Percentiles rank a stretch among this genome's conserved stretches.
phyloP scores from a whole-genome alignment of 2,113 vertebrate species.

The Thunnus thynnus region DNA sequence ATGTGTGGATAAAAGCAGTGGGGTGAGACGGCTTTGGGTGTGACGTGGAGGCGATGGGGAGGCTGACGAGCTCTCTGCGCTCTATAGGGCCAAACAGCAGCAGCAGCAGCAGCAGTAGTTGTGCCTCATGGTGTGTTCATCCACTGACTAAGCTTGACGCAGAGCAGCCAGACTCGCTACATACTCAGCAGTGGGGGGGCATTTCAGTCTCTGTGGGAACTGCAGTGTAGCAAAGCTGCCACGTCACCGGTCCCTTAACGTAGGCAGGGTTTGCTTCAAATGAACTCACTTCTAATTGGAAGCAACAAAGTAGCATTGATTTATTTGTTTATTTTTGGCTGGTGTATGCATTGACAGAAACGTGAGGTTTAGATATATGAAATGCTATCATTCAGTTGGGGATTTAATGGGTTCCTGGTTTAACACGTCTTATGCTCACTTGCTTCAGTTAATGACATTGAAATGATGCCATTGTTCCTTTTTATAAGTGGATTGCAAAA shows the following conservation, averaged over 20 bases:
- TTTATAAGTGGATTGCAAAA: conserved; percentile 41
- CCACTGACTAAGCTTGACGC: neutral
- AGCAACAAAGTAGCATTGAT: neutral
- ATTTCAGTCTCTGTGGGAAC: conserved; percentile 7
- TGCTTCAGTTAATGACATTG: conserved; percentile 40
- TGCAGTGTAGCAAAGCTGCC: neutral
- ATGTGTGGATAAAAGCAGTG: conserved; percentile 33
- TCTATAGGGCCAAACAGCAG: neutral
- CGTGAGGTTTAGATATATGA: conserved; percentile 34
- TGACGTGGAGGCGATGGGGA: conserved; percentile 31
- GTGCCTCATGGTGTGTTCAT: conserved; percentile 3
- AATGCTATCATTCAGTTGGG: conserved; percentile 24
- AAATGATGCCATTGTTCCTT: conserved; percentile 33
- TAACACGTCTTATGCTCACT: conserved; percentile 26
- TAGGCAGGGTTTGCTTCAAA: conserved; percentile 9
- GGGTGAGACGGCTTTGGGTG: conserved; percentile 34
- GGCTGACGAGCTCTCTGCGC: conserved; percentile 19
- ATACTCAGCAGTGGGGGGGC: neutral
- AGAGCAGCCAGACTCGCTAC: conserved; percentile 19
- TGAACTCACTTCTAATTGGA: conserved; percentile 9
- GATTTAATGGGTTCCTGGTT: conserved; percentile 34
- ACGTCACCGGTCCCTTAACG: neutral
- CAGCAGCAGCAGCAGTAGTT: conserved; percentile 3
- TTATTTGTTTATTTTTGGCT: neutral
- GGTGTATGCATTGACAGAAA: conserved; percentile 1